Base-by-base conservation (phyloP, 2,888 invertebrate species). In the Nemotelus nigrinus region DNA sequence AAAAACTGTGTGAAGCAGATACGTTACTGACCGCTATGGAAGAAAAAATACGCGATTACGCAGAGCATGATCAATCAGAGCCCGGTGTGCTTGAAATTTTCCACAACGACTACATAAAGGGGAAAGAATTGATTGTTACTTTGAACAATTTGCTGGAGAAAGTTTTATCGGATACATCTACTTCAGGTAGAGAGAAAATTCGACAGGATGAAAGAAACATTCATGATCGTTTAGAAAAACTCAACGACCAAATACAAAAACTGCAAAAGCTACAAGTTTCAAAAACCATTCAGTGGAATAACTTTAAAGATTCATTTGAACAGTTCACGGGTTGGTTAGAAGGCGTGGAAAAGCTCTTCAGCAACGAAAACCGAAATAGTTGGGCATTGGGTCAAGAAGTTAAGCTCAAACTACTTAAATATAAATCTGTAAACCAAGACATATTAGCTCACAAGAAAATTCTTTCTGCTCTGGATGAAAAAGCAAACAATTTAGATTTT, bases 151-250 rank as follows among this genome's bases (percentile, higher is more conserved):
- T 93, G 0, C 96, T 96, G 2, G 98, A 98, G 84, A 93, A 94
- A 85, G 91, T 98, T n/a, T 90, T 96, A 79, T 95, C 97, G 0
- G 96, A 96, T 86, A 98, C 97, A 2, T 95, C 97, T 7, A 93
- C 97, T 0, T 92, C 93, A 82, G 98, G 98, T 0, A 91, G 98
- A 80, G 98, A 98, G 86, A 91, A 90, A 75, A 93, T 98, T 77
- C 91, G 98, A n/a, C 92, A 93, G 81, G 95, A 97, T 85, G 88
- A 97, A 78, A 90, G 96, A 83, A 89, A 91, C 45, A 90, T 95
- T 25, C 91, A 96, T 82, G 94, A 96, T 84, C 90, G 94, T 83
- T 97, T 96, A 96, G 97, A 98, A 83, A 91, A 90, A 84, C 88
- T 97, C 0, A 93, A 94, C 80, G 96, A 95, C 83, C 93, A 93